A percentile compares a stretch with the other conserved stretches of the same genome.
Conservation (phyloP, 2,888 invertebrate species). For the Rhynchonema sp. region DNA sequence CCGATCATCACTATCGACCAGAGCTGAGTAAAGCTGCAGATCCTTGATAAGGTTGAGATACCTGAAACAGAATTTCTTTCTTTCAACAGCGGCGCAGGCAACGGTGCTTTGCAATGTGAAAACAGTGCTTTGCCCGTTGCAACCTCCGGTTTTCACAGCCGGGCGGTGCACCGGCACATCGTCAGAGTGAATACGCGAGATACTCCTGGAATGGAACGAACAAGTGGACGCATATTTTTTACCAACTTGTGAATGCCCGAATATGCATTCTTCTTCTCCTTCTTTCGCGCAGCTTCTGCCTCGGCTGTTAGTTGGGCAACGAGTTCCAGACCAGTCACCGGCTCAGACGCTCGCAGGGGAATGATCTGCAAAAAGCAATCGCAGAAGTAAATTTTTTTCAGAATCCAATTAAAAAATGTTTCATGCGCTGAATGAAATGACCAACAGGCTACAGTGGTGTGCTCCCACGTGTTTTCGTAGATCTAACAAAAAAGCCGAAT, state of each 20-base stretch:
- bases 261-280: constrained; percentile 58
- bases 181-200: too few relatives aligned
- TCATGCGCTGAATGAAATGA: neutral
- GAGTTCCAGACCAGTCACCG: constrained; percentile 45
- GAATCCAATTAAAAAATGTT: too few relatives aligned
- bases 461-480: neutral
- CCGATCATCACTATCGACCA: constrained; percentile 42
- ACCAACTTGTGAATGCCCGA: constrained; percentile 54
- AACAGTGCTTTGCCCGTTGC: too few relatives aligned
- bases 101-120: too few relatives aligned
- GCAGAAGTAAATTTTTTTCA: neutral
- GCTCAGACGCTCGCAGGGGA: constrained; percentile 22
- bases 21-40: constrained; percentile 49
- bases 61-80: too few relatives aligned
- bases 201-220: neutral
- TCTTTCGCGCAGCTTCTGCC: constrained; percentile 54
- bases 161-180: too few relatives aligned
- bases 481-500: neutral
- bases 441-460: too few relatives aligned
- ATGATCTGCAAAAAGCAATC: neutral
- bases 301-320: constrained; percentile 49
- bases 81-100: too few relatives aligned
- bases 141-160: too few relatives aligned
- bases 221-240: too few relatives aligned
- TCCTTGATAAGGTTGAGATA: constrained; percentile 56